Conservation (phyloP, 2,113 vertebrate genomes). For the Ptilonorhynchus violaceus region DNA sequence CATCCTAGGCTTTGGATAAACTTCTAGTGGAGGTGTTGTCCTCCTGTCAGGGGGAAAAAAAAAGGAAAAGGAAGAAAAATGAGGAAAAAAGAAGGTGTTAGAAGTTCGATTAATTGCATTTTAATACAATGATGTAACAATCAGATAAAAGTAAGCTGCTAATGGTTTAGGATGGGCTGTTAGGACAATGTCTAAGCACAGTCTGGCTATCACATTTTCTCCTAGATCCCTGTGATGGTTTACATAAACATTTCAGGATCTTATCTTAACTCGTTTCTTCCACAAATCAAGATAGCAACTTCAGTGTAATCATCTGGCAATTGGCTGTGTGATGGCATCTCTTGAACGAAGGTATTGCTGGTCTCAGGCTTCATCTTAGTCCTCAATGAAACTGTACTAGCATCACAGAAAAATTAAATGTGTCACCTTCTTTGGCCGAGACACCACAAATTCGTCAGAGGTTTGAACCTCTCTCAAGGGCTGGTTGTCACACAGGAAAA, state of each 20-base stretch:
- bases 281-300: background rate
- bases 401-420: background rate
- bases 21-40: background rate
- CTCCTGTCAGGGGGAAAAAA: too few species aligned
- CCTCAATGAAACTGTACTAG: background rate
- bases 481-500: background rate
- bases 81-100: background rate
- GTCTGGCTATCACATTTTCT: background rate
- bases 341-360: background rate
- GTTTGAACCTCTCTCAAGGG: background rate
- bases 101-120: background rate
- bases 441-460: background rate
- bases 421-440: background rate
- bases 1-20: background rate
- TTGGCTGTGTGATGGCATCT: background rate
- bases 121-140: background rate
- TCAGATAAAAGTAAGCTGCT: background rate
- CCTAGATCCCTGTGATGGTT: background rate
- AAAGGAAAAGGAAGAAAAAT: background rate
- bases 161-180: background rate
- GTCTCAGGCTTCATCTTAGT: background rate
- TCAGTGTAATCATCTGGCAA: background rate
- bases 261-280: constrained; percentile 3
- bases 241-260: background rate
- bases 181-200: background rate